Evolutionary conservation across 2,113 vertebrate genomes (phyloP), one percentile per base, ranked within the genome.

Genomic region (Pithys albifrons): DNA sequence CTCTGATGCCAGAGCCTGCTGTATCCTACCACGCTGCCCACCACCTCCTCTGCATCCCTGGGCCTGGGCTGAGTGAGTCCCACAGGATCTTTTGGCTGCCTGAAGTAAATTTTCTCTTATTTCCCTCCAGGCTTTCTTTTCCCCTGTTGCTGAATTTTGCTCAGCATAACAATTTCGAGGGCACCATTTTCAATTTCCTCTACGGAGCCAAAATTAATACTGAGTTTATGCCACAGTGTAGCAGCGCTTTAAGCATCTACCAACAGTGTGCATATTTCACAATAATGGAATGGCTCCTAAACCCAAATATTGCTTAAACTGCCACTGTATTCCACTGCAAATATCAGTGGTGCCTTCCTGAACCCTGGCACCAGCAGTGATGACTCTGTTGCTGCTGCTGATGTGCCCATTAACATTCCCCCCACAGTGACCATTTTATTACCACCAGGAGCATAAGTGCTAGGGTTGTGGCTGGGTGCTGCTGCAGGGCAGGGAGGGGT

Each of bases 101-200:
- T 82, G 49, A 85, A 96, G 77, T 86, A 67, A 66, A 69, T 87
- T 79, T 93, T 73, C 77, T 43, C 37, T 58, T 85, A 86, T 96
- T 85, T 97, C 81, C 51, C 85, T 82, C 84, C 45, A 74, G 67
- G 57, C 93, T 74, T 41, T 37, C 64, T 95, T 90, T 86, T 86
- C 84, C 91, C 88, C 59, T 77, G 7, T 58, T 76, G 88, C 91
- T 70, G 83, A 71, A 54, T 96, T 94, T 93, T 1, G 3, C 94
- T 85, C 76, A 83, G 87, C 27, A 7, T 67, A 88, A 64, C 85
- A 62, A 95, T 92, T 97, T 96, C 6, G 35, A 96, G 89, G 82
- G 80, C 80, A 95, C 90, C 73, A 28, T 81, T 97, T 98, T 95
- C 95, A 88, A 86, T 97, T 95, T 93, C 85, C 94, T 72, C 91